A percentile compares a stretch with the other conserved stretches of the same genome.
Evolutionary conservation across 2,888 invertebrate genomes (phyloP).

Genomic region (Cataglyphis cursor): DNA sequence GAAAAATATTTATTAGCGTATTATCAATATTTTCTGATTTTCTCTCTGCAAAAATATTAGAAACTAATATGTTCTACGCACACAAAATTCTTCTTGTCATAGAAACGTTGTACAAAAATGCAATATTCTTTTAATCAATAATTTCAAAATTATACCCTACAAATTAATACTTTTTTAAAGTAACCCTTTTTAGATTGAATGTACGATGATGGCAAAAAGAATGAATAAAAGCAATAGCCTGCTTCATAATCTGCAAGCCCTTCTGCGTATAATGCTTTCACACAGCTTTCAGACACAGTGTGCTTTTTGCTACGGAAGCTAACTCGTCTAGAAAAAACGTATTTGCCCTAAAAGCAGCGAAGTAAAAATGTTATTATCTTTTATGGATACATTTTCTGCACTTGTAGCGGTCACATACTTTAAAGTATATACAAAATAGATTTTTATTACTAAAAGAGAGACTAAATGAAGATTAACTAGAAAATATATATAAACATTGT

Average conservation of each 20-base stretch:
- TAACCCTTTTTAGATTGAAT: background rate
- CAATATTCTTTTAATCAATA: background rate
- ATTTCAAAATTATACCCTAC: background rate
- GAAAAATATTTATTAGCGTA: slow-evolving; percentile 34
- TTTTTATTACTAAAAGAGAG: slow-evolving; percentile 14
- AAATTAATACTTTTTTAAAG: background rate
- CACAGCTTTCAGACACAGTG: slow-evolving; percentile 35
- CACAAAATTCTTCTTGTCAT: background rate
- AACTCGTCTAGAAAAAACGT: slow-evolving; percentile 45
- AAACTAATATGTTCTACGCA: background rate
- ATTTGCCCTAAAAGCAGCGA: slow-evolving; percentile 53
- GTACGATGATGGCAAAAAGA: slow-evolving; percentile 13
- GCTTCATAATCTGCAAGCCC: slow-evolving; percentile 23
- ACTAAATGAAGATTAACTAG: background rate
- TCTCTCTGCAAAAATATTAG: background rate
- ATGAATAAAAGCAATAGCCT: background rate
- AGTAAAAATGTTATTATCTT: slow-evolving; percentile 51
- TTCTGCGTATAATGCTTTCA: slow-evolving; percentile 44
- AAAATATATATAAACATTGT: slow-evolving; percentile 13
- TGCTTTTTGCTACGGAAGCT: slow-evolving; percentile 33
- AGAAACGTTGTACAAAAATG: background rate
- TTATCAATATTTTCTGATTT: slow-evolving; percentile 28
- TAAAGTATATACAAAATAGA: slow-evolving; percentile 30
- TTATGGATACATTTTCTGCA: slow-evolving; percentile 51
- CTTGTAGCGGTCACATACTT: slow-evolving; percentile 33